Evolutionary conservation across 2,888 invertebrate species (phyloP).

Genomic region (Acanthosepion pharaonis): DNA sequence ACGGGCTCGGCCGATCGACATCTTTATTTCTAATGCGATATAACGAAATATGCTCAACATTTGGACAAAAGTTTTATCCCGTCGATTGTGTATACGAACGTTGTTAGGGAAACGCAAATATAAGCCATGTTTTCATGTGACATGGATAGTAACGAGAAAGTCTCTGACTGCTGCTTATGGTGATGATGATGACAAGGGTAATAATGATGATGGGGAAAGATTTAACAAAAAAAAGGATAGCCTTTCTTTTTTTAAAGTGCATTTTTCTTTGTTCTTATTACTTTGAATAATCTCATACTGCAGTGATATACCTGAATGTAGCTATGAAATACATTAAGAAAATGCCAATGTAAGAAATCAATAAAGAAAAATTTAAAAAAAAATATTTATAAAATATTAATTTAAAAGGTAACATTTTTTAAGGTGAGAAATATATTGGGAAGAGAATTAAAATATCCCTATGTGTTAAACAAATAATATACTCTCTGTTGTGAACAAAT

Average conservation of each 20-base stretch:
- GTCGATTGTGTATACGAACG: conserved; percentile 25
- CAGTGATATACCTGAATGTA: not conserved
- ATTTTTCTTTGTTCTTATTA: not conserved
- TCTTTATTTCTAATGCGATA: not conserved
- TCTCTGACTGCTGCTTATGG: not conserved
- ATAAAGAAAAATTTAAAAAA: too few relatives aligned
- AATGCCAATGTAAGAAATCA: not conserved
- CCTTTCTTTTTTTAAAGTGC: not conserved
- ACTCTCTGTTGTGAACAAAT: too few relatives aligned
- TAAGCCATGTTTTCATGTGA: conserved; percentile 39
- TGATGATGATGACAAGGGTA: not conserved
- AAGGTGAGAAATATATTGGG: too few relatives aligned
- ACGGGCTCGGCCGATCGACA: not conserved
- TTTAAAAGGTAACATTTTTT: too few relatives aligned
- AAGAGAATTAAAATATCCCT: too few relatives aligned
- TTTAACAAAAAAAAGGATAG: not conserved
- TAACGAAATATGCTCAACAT: not conserved
- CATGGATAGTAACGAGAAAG: not conserved
- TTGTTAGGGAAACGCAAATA: conserved; percentile 42
- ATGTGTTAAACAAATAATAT: too few relatives aligned
- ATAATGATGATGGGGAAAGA: not conserved
- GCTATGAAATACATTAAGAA: not conserved
- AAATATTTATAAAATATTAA: too few relatives aligned
- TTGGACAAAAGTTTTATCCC: not conserved
- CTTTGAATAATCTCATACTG: not conserved